phyloP scores from a whole-genome alignment of 2,113 vertebrate species.

The Caranx ignobilis region DNA sequence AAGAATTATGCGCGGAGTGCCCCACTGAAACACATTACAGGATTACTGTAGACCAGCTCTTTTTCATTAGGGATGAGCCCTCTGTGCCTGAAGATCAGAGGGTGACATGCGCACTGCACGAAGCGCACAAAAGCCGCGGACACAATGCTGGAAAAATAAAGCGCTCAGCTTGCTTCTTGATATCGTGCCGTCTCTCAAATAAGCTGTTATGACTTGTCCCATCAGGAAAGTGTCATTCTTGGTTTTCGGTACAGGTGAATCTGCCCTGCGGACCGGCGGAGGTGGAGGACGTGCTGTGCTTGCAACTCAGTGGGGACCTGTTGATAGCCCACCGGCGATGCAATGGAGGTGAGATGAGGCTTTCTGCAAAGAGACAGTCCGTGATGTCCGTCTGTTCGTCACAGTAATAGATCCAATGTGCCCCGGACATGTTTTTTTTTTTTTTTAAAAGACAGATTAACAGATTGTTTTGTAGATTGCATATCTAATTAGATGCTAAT shows the following conservation, averaged over 20 bases:
- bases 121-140: conserved; percentile 45
- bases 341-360: conserved; percentile 73
- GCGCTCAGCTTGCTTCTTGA: conserved; percentile 25
- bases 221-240: conserved; percentile 13
- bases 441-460: background rate
- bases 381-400: conserved; percentile 56
- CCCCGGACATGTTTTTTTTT: background rate
- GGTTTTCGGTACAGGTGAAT: background rate
- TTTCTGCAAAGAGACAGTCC: conserved; percentile 12
- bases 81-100: conserved; percentile 69
- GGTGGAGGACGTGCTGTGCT: conserved; percentile 11
- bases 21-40: conserved; percentile 10
- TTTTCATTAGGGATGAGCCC: conserved; percentile 62
- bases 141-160: conserved; percentile 54
- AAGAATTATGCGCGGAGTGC: background rate
- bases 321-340: conserved; percentile 69
- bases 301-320: conserved; percentile 68
- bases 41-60: conserved; percentile 32
- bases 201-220: conserved; percentile 34
- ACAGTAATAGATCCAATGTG: conserved; percentile 32
- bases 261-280: conserved; percentile 21
- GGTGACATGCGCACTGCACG: conserved; percentile 78
- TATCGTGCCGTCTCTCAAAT: conserved; percentile 12
- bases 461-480: conserved; percentile 26
- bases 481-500: conserved; percentile 48